Evolutionary conservation across 2,888 invertebrate genomes (phyloP), one percentile per base, ranked within the genome.

Genomic region (Callyntrura sp.): DNA sequence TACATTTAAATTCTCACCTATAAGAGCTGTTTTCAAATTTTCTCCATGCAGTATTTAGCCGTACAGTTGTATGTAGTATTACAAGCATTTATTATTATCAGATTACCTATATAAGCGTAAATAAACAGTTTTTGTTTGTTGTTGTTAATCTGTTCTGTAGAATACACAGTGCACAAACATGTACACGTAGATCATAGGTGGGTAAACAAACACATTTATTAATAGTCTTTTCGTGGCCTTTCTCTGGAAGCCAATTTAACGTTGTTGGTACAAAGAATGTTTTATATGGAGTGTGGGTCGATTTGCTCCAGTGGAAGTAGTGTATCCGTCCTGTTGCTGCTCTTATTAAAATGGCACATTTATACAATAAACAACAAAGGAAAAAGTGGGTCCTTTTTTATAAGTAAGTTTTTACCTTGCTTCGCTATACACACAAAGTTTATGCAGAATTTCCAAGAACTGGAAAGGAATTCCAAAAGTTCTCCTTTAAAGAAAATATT

Each of bases 61-160:
- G 6, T 35, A 35, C 48, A 51, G n/a, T n/a, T n/a, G n/a, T n/a
- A n/a, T n/a, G n/a, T n/a, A n/a, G n/a, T n/a, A n/a, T n/a, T 17
- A 70, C 70, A 62, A 45, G 62, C 20, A 14, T 68, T 84, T 83
- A 45, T 76, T 60, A 57, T 84, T 57, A 84, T 85, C 73, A 85
- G 55, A 84, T 70, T 73, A 76, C 35, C 76, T 85, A 48, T 76
- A 76, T 68, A 68, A 83, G 45, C 25, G 45, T 14, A 23, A 85
- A 60, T 60, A 73, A 85, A 85, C 85, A 85, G 43, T 76, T 68
- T 68, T 65, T 17, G 51, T 82, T 82, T 82, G 82, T 48, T 84
- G 76, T 76, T 73, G 55, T 60, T 76, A 73, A 85, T 85, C 73
- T 76, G n/a, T n/a, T n/a, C n/a, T 48, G 76, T n/a, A 45, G 23